Percentiles rank a stretch among this genome's conserved stretches.
phyloP scores from a whole-genome alignment of 2,888 invertebrate species.

The Ochlodes sylvanus region DNA sequence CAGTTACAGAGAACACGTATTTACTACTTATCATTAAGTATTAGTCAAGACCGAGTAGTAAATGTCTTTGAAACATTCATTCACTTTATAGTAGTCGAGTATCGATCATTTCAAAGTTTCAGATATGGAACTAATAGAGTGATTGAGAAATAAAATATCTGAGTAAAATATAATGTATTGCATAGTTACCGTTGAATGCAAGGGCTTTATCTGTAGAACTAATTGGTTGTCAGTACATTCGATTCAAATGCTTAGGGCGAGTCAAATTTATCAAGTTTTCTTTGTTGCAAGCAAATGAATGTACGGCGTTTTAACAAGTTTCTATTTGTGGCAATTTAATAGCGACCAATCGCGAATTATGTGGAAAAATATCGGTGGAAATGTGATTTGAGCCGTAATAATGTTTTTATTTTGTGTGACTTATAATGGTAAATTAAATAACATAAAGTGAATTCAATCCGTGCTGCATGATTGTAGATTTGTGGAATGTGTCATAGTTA shows the following conservation, averaged over 20 bases:
- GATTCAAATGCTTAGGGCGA: slow-evolving; percentile 32
- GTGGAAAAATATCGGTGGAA: not conserved
- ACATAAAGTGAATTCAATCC: too few species aligned
- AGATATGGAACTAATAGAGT: slow-evolving; percentile 5
- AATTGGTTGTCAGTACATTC: slow-evolving; percentile 37
- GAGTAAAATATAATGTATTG: not conserved
- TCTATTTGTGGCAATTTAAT: slow-evolving; percentile 6
- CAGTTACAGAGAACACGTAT: too few species aligned
- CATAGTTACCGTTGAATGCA: slow-evolving; percentile 20
- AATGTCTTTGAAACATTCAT: too few species aligned
- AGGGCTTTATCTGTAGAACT: slow-evolving; percentile 31
- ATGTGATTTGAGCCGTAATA: not conserved
- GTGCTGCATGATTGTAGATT: too few species aligned
- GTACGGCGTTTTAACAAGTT: slow-evolving; percentile 21
- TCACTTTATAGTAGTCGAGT: not conserved
- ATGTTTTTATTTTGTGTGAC: not conserved
- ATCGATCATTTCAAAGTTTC: not conserved
- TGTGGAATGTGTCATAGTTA: too few species aligned
- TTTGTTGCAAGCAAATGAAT: slow-evolving; percentile 27
- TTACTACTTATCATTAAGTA: too few species aligned
- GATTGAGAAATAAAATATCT: slow-evolving; percentile 34
- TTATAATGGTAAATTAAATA: not conserved
- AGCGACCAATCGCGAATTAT: not conserved
- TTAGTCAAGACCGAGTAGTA: too few species aligned
- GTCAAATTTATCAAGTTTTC: slow-evolving; percentile 26